A percentile compares a stretch with the other conserved stretches of the same genome.
These are phyloP conservation scores for Oscheius sp. DNA, from an alignment of 2,888 invertebrate genomes.

Conservation along the genomic window DNA sequence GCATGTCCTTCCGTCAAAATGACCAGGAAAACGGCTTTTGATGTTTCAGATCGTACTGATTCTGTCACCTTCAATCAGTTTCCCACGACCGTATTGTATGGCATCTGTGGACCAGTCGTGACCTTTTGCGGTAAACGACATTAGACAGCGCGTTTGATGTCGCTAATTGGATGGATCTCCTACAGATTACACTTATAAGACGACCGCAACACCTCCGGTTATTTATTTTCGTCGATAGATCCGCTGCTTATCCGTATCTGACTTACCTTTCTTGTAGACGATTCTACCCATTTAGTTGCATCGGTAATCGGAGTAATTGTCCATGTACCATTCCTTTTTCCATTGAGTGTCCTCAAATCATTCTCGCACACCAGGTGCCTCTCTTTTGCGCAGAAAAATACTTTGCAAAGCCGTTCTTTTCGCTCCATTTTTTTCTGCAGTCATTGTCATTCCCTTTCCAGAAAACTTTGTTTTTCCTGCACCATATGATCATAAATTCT, in stretches of 20 bases:
- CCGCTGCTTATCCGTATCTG: neutral
- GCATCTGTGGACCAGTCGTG: constrained; percentile 1
- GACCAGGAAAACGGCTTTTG: no score
- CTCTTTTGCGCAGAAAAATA: neutral
- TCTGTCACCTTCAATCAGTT: neutral
- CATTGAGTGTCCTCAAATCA: constrained; percentile 9
- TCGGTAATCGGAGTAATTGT: no score
- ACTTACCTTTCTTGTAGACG: no score
- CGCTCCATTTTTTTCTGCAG: neutral
- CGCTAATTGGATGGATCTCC: constrained; percentile 26
- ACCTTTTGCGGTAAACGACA: constrained; percentile 24
- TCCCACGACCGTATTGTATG: neutral
- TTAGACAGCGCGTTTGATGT: constrained; percentile 29
- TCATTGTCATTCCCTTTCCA: neutral
- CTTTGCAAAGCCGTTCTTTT: neutral
- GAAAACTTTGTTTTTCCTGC: neutral
- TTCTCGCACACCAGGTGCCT: constrained; percentile 3
- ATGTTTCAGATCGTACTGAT: neutral
- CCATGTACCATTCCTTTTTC: no score
- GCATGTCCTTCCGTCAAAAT: neutral
- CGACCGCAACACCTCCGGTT: constrained; percentile 16
- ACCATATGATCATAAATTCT: neutral
- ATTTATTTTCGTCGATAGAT: neutral
- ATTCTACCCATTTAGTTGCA: no score
- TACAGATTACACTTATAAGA: constrained; percentile 17